Conservation (phyloP, 1,140 invertebrate species). For the Nautilus pompilius region DNA sequence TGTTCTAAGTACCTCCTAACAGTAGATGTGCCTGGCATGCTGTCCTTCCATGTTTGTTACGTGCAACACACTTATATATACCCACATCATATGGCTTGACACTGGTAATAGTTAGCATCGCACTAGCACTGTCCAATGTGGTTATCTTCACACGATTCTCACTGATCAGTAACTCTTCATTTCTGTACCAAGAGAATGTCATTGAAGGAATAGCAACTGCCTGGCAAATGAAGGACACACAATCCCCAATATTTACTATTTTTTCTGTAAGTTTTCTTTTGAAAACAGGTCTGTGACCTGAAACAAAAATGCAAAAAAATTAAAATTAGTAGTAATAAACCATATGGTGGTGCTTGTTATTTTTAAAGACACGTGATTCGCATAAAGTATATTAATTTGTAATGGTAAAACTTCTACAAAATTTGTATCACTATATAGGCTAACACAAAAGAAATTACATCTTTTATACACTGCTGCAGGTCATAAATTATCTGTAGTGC, state of each 20-base stretch:
- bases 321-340: background rate
- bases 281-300: slow-evolving; percentile 56
- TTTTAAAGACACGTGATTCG: no score
- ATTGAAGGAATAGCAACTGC: slow-evolving; percentile 88
- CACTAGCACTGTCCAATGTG: slow-evolving; percentile 66
- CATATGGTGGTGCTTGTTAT: no score
- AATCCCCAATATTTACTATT: slow-evolving; percentile 76
- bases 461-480: no score
- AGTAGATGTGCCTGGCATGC: slow-evolving; percentile 58
- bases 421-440: no score
- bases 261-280: slow-evolving; percentile 61
- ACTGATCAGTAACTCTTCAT: slow-evolving; percentile 54
- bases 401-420: no score
- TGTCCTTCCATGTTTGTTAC: slow-evolving; percentile 59
- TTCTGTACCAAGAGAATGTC: slow-evolving; percentile 82
- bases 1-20: slow-evolving; percentile 54
- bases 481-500: no score
- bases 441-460: no score
- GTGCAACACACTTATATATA: slow-evolving; percentile 91
- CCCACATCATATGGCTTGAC: slow-evolving; percentile 65
- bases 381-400: no score
- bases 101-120: slow-evolving; percentile 38
- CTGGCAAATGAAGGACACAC: slow-evolving; percentile 75
- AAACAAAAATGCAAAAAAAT: slow-evolving; percentile 10
- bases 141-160: slow-evolving; percentile 67